phyloP scores from a whole-genome alignment of 2,888 invertebrate genomes.

The Chromoteleia sp. region DNA sequence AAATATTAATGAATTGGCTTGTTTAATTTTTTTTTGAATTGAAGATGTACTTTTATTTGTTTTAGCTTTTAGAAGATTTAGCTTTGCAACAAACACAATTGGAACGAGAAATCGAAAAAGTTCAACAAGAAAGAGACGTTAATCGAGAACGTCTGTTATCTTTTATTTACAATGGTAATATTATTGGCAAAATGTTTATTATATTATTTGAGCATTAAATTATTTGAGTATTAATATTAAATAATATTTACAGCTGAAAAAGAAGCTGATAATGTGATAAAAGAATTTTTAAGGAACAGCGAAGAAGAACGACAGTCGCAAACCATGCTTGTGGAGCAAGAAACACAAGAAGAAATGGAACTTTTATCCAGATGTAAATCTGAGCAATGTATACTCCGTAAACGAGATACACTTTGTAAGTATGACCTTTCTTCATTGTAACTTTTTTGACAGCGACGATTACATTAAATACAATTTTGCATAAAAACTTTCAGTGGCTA shows the following conservation, averaged over 20 bases:
- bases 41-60: slow-evolving; percentile 14
- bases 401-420: slow-evolving; percentile 88
- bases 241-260: slow-evolving; percentile 86
- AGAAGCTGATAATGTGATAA: slow-evolving; percentile 88
- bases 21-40: not conserved
- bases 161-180: slow-evolving; percentile 79
- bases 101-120: slow-evolving; percentile 88
- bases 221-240: not conserved
- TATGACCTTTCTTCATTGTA: slow-evolving; percentile 28
- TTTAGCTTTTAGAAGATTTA: slow-evolving; percentile 86
- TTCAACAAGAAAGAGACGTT: slow-evolving; percentile 88
- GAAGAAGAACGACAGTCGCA: slow-evolving; percentile 88
- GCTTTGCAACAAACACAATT: slow-evolving; percentile 88
- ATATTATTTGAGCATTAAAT: not conserved
- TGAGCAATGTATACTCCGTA: slow-evolving; percentile 86
- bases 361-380: slow-evolving; percentile 87
- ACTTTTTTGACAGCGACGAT: slow-evolving; percentile 11
- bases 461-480: no score
- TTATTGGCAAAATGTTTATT: slow-evolving; percentile 18
- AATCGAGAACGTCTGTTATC: slow-evolving; percentile 79
- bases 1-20: no score
- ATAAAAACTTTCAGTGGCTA: slow-evolving; percentile 86
- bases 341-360: slow-evolving; percentile 88
- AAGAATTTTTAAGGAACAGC: slow-evolving; percentile 88
- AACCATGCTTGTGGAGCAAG: slow-evolving; percentile 87